Evolutionary conservation across 2,888 invertebrate genomes (phyloP), one percentile per base, ranked within the genome.

Genomic region (Callosobruchus maculatus): DNA sequence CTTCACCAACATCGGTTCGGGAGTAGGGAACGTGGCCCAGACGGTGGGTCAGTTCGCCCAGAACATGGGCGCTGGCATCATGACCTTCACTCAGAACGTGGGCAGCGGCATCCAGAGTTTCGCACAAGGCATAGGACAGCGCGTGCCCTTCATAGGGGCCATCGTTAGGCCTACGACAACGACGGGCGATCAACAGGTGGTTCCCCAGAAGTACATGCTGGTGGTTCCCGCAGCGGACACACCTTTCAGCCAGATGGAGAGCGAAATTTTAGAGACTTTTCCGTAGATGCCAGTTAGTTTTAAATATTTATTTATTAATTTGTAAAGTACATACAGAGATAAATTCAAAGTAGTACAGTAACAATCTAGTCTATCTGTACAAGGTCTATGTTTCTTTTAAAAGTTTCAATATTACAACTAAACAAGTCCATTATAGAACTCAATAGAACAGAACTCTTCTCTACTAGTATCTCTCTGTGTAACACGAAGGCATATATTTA

Each of bases 1-100:
- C 0, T 86, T 92, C 72, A 83, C 86, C 20, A 79, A 80, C 13
- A 81, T 85, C 30, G 81, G 81, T 4, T 78, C 77, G 22, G 77
- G 78, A 0, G 74, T 81, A 0, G 76, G 78, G 20, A 73, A 74
- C 18, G 74, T 79, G 31, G 73, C 78, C 2, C 75, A 75, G 22
- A 79, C 78, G 70, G 76, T 81, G 13, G 80, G 80, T 21, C 77
- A 76, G 70, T 79, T 81, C 21, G 76, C 79, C 1, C 80, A 81
- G 70, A 78, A 79, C 49, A 77, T 81, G 13, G 81, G 81, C 9
- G 77, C 71, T 49, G 78, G 77, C 1, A 74, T 80, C 22, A 78
- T 80, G 67, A 77, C 78, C 21, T 79, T 80, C 21, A 77, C 78
- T 1, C 80, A 80, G 74, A 80, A 78, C 68, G 77, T 81, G 0